phyloP scores from a whole-genome alignment of 2,888 invertebrate genomes.

The Parapristionchus giblindavisi region DNA sequence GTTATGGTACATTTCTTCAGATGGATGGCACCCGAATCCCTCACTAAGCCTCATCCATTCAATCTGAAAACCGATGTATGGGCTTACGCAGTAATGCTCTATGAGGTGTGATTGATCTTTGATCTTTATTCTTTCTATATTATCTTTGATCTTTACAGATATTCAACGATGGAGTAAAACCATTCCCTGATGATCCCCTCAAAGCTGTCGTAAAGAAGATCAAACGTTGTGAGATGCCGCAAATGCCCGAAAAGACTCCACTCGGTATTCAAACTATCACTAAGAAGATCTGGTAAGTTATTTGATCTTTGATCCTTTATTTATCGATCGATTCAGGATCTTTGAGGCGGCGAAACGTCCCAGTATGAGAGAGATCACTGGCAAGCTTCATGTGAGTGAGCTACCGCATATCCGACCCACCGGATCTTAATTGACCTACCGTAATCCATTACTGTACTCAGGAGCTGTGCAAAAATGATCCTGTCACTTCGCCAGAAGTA shows the following conservation, averaged over 20 bases:
- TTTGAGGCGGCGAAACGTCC: too few relatives aligned
- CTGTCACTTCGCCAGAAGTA: too few relatives aligned
- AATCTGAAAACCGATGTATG: conserved; percentile 56
- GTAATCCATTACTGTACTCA: too few relatives aligned
- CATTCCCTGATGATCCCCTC: conserved; percentile 49
- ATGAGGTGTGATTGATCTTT: conserved; percentile 8
- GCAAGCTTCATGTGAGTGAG: too few relatives aligned
- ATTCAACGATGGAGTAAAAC: conserved; percentile 46
- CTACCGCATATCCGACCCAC: too few relatives aligned
- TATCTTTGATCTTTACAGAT: conserved; percentile 39
- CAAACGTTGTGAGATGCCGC: conserved; percentile 49
- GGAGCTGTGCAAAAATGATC: too few relatives aligned
- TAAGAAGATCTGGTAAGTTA: conserved; percentile 41
- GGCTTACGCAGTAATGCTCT: conserved; percentile 50
- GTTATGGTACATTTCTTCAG: conserved; percentile 23
- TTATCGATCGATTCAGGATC: too few relatives aligned
- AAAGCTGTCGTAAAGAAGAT: conserved; percentile 46
- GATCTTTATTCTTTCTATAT: conserved; percentile 4
- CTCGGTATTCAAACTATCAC: conserved; percentile 39
- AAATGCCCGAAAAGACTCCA: conserved; percentile 45
- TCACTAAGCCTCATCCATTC: conserved; percentile 48
- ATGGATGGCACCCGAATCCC: conserved; percentile 61
- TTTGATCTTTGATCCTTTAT: too few relatives aligned
- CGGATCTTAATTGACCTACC: too few relatives aligned
- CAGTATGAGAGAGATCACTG: too few relatives aligned